phyloP scores from a whole-genome alignment of 2,797 vertebrate species.

The Etheostoma nigrum region DNA sequence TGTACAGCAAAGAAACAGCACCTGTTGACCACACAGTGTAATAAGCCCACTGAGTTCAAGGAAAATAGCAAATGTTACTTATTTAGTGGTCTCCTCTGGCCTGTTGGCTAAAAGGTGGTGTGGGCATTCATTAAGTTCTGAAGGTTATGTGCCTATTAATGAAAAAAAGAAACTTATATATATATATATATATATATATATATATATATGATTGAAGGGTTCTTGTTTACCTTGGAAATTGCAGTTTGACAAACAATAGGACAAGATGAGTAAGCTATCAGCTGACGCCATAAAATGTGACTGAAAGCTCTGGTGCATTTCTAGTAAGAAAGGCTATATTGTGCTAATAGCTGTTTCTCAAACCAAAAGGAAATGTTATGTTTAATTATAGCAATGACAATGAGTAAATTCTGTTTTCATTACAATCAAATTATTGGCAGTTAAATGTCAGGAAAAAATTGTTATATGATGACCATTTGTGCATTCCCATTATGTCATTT shows the following conservation, averaged over 20 bases:
- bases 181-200: not conserved
- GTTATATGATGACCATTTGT: not conserved
- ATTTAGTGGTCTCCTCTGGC: not conserved
- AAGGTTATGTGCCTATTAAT: not conserved
- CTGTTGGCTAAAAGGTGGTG: not conserved
- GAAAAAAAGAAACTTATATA: not conserved
- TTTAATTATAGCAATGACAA: not conserved
- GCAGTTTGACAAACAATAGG: no score
- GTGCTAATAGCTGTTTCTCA: no score
- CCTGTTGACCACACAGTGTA: conserved; percentile 59
- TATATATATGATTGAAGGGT: not conserved
- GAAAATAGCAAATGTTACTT: conserved; percentile 30
- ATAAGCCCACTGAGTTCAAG: conserved; percentile 15
- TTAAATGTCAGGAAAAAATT: not conserved
- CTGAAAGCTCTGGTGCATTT: not conserved
- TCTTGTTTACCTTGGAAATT: no score
- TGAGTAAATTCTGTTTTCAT: not conserved
- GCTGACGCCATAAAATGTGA: not conserved
- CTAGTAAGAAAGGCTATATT: not conserved
- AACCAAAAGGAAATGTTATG: not conserved
- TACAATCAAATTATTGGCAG: not conserved
- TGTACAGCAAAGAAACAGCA: conserved; percentile 46
- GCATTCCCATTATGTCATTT: not conserved
- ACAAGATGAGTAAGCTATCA: no score
- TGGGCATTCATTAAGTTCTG: not conserved